Percentiles rank a stretch among this genome's conserved stretches.
phyloP scores from a whole-genome alignment of 2,797 vertebrate species.

The Trachops cirrhosus region DNA sequence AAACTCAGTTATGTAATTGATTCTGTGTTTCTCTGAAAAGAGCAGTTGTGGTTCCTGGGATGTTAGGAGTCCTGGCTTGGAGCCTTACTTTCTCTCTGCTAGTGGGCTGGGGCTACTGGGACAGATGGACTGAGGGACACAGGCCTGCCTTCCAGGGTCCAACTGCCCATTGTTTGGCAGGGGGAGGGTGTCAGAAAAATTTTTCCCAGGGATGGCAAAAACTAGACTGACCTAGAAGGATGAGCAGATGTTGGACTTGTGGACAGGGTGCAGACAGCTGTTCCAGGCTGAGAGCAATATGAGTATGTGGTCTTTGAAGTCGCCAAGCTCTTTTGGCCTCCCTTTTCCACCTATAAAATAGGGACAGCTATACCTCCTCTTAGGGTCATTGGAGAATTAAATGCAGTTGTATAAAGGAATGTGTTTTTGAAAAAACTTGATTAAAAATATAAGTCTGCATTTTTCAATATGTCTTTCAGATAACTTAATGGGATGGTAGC shows the following conservation, averaged over 20 bases:
- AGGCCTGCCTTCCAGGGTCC: neutral
- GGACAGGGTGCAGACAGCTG: neutral
- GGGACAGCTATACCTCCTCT: neutral
- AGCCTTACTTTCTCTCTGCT: neutral
- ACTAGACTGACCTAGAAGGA: neutral
- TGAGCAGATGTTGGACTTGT: neutral
- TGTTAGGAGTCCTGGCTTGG: neutral
- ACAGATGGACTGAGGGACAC: too few species aligned
- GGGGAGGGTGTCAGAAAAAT: neutral
- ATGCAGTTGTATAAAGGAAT: neutral
- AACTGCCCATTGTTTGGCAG: neutral
- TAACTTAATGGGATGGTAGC: neutral
- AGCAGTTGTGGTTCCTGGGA: neutral
- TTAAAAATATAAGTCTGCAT: neutral
- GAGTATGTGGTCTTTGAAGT: neutral
- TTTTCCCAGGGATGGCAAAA: neutral
- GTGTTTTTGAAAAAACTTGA: neutral
- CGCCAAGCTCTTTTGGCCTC: neutral
- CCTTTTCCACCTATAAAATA: neutral
- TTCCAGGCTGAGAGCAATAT: neutral
- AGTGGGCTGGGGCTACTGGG: neutral
- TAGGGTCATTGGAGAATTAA: neutral
- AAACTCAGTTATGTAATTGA: neutral
- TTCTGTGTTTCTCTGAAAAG: neutral
- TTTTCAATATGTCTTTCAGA: neutral